These are phyloP conservation scores for Lepidocyrtoides sp. DNA, from an alignment of 2,888 invertebrate genomes.

Conservation along the genomic window DNA sequence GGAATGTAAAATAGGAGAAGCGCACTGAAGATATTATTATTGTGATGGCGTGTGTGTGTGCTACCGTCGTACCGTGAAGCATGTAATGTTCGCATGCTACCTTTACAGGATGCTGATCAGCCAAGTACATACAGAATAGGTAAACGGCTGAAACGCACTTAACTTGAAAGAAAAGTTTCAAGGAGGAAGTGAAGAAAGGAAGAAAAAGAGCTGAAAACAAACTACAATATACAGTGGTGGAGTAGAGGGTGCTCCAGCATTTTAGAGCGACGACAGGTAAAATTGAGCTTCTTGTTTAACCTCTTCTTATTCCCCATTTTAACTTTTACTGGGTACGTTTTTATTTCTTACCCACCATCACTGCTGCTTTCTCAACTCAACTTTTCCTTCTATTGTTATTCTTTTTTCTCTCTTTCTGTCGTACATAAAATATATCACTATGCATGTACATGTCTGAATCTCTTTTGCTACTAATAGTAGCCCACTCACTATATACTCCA, in stretches of 20 bases:
- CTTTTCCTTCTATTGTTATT: conserved; percentile 50
- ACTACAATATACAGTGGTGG: too few relatives aligned
- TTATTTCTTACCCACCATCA: conserved; percentile 11
- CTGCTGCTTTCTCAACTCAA: background rate
- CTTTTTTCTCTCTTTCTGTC: background rate
- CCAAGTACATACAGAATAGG: background rate
- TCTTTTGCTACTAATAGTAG: background rate
- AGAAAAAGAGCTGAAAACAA: too few relatives aligned
- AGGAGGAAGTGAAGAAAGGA: conserved; percentile 6
- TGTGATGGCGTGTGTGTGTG: background rate
- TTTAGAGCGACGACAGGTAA: conserved; percentile 64
- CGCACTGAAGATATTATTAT: background rate
- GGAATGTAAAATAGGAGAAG: background rate
- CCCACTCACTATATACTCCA: background rate
- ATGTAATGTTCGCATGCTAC: background rate
- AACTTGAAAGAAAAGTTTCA: conserved; percentile 48
- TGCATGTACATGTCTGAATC: too few relatives aligned
- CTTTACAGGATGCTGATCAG: background rate
- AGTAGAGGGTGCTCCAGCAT: background rate
- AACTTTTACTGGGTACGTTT: background rate
- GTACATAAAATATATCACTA: too few relatives aligned
- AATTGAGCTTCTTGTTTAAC: conserved; percentile 44
- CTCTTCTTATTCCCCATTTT: background rate
- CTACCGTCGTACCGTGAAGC: background rate
- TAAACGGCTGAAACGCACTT: background rate